Percentiles rank a stretch among this genome's conserved stretches.
phyloP scores from a whole-genome alignment of 2,888 invertebrate species.

The Craniophora ligustri region DNA sequence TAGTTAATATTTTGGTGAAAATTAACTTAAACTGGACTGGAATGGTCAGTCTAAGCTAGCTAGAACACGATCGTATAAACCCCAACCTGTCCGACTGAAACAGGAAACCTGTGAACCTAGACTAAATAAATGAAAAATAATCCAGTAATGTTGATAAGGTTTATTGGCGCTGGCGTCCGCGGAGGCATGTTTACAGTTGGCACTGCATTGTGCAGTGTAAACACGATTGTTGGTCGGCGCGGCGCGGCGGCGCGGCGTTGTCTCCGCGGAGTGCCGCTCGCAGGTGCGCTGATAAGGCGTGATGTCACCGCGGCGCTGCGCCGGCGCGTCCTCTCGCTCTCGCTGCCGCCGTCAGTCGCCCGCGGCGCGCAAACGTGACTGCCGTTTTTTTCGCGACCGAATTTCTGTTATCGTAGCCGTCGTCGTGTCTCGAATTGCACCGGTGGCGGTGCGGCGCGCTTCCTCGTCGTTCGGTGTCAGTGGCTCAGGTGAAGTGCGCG shows the following conservation, averaged over 20 bases:
- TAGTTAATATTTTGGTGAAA: too few relatives aligned
- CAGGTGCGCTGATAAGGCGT: conserved; percentile 71
- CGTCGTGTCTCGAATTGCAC: background rate
- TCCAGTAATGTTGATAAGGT: background rate
- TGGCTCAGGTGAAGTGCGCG: conserved; percentile 40
- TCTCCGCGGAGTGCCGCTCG: conserved; percentile 43
- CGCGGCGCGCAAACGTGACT: conserved; percentile 69
- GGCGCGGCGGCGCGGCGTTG: conserved; percentile 39
- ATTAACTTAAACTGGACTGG: too few relatives aligned
- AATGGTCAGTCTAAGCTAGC: too few relatives aligned
- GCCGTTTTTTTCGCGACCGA: conserved; percentile 61
- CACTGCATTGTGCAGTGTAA: conserved; percentile 27
- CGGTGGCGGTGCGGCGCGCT: conserved; percentile 10
- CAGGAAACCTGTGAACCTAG: too few relatives aligned
- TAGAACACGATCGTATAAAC: too few relatives aligned
- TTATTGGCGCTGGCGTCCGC: background rate
- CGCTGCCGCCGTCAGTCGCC: conserved; percentile 64
- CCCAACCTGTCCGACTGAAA: too few relatives aligned
- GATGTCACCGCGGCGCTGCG: conserved; percentile 66
- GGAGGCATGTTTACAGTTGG: conserved; percentile 22
- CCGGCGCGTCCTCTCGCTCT: conserved; percentile 57
- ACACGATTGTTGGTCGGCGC: conserved; percentile 18
- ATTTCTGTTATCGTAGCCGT: conserved; percentile 20
- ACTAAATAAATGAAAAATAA: background rate
- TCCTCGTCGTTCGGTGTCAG: conserved; percentile 22